Evolutionary conservation across 2,888 invertebrate genomes (phyloP).

Genomic region (Pediacus dermestoides): DNA sequence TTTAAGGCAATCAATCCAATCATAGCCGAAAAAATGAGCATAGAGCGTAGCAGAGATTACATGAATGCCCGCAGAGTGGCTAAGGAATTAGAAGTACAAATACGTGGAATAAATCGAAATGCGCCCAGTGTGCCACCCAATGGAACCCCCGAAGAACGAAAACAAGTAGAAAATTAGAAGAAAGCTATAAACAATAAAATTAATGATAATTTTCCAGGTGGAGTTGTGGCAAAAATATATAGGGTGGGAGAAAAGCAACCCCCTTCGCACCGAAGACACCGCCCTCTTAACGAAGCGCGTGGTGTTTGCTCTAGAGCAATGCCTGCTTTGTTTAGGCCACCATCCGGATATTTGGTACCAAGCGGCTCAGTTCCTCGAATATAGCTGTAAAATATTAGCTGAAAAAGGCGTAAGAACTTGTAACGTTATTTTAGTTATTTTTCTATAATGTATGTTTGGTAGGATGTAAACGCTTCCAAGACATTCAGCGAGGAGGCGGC

Average conservation of each 20-base stretch:
- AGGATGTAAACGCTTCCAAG: constrained; percentile 92
- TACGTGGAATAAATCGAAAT: constrained; percentile 91
- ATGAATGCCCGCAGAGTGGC: constrained; percentile 96
- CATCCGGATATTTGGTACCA: constrained; percentile 99
- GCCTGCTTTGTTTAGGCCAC: constrained; percentile 91
- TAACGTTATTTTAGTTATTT: constrained; percentile 5
- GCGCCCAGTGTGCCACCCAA: constrained; percentile 96
- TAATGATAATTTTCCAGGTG: constrained; percentile 61
- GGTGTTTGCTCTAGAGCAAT: constrained; percentile 98
- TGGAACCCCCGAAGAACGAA: constrained; percentile 82
- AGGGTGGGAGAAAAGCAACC: constrained; percentile 95
- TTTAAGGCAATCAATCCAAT: constrained; percentile 61
- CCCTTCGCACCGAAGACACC: constrained; percentile 93
- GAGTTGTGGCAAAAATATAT: constrained; percentile 99
- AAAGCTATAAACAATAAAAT: constrained; percentile 1
- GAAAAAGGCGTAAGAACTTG: constrained; percentile 87
- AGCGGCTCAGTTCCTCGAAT: constrained; percentile 94
- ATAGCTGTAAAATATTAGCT: constrained; percentile 86
- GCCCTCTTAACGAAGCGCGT: constrained; percentile 89
- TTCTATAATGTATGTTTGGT: constrained; percentile 26
- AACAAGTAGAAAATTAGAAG: constrained; percentile 86
- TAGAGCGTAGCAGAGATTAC: constrained; percentile 93
- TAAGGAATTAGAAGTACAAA: constrained; percentile 93
- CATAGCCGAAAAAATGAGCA: constrained; percentile 96
- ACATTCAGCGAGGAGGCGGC: constrained; percentile 93